Base-by-base conservation (phyloP, 2,888 invertebrate genomes). In the Erebia palarica region DNA sequence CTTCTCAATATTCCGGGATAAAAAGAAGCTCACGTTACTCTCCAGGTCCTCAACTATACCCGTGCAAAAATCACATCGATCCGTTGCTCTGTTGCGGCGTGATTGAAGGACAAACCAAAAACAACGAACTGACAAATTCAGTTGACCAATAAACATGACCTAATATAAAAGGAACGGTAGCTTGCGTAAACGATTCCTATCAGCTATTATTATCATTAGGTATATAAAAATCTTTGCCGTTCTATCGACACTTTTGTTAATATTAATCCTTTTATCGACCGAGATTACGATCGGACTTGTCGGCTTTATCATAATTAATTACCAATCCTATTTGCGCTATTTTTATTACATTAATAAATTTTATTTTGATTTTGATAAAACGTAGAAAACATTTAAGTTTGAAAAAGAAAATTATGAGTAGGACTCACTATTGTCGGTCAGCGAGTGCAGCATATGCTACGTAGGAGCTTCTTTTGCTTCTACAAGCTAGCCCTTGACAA, bases 241-340 rank as follows among this genome's bases (percentile, higher is more conserved):
- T 63, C 11, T 71, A 67, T 60, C 27, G 55, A 60, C 53, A 55
- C 49, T 68, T 67, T 68, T 71, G 72, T 72, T 69, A 59, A 66
- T 66, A 66, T 58, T 82, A 81, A 82, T 80, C 77, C 80, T 7
- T 66, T 51, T 80, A 80, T 78, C 79, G 68, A 60, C 66, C 14
- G 72, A 75, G 78, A 76, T 75, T 73, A 68, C 72, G 77, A 79
- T 77, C 74, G 59, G 51, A 16, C 18, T 76, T 80, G 85, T 81
- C 84, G 77, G 27, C 68, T 14, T 73, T 81, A 84, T 84, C 84
- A 80, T 84, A 79, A 85, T 81, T 75, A 81, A 84, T 85, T 77
- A 79, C 75, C 78, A 79, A 80, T 80, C 82, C 81, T 81, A 81
- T 51, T 66, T 81, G 47, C 57, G 44, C 14, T 68, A 60, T 64